Base-by-base conservation (phyloP, 2,797 vertebrate genomes). In the Thalassophryne amazonica region DNA sequence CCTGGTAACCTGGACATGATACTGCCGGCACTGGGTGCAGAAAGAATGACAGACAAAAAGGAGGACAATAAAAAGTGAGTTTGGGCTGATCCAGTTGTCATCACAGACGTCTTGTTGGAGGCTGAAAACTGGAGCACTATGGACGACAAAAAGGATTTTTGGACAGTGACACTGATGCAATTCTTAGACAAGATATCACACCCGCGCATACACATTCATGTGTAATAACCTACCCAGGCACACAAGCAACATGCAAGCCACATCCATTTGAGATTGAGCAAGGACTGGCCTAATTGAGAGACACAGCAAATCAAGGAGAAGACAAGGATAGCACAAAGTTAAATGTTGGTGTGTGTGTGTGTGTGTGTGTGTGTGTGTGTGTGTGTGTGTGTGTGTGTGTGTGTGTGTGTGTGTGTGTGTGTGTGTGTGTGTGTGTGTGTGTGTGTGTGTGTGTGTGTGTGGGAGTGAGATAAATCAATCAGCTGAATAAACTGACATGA, bases 1-100 rank as follows among this genome's bases (percentile, higher is more conserved):
- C 83, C 88, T 7, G 79, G 66, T 78, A 84, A 47, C 79, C 70
- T 88, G 72, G 90, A 83, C 91, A 93, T 93, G 87, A 70, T 86
- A 52, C 39, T 78, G 49, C 66, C 83, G 76, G 78, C 76, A 85
- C 83, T 90, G 64, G 4, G 5, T 24, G 33, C 53, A n/a, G 28
- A 54, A 52, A 30, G 24, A 60, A 15, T 5, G 2, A 40, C 11
- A 49, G 20, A 57, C 18, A 31, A 18, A 54, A 47, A 23, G 19
- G 18, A 23, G 32, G 18, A 62, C 8, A 49, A 51, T 37, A 37
- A 60, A 57, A 53, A 46, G 11, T 49, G 12, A 64, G 23, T 12
- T 14, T 21, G 10, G 19, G 15, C 28, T 41, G 14, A 59, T 16
- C 8, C 13, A 25, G 16, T 58, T 40, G 16, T 35, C 22, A 25